A percentile compares a stretch with the other conserved stretches of the same genome.
These are phyloP conservation scores for Bombus sibiricus DNA, from an alignment of 1,140 invertebrate genomes.

Conservation along the genomic window DNA sequence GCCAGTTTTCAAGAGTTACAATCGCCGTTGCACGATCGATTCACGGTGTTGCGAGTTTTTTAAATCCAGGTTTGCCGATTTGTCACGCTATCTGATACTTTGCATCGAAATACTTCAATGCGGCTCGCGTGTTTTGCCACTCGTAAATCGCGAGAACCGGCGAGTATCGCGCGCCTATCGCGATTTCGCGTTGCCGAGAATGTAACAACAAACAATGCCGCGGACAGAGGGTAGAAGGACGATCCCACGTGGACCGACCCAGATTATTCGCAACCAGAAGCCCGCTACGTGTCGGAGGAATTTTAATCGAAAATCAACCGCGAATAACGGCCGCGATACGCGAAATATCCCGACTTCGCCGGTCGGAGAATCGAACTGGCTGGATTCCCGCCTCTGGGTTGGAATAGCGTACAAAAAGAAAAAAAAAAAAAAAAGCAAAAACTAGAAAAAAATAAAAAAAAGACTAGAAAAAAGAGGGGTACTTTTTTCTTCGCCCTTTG, in stretches of 20 bases:
- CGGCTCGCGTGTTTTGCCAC: constrained; percentile 13
- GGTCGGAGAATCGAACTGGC: background rate
- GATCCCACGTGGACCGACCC: constrained; percentile 21
- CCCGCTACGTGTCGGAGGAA: constrained; percentile 6
- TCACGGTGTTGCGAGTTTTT: background rate
- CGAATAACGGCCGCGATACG: constrained; percentile 10
- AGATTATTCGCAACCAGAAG: constrained; percentile 30
- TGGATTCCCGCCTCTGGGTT: background rate
- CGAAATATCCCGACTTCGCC: background rate
- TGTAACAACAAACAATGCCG: constrained; percentile 32
- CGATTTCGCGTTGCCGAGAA: constrained; percentile 34
- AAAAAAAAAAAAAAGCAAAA: background rate
- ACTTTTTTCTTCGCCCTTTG: constrained; percentile 9
- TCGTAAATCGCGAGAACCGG: constrained; percentile 55
- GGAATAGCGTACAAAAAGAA: background rate
- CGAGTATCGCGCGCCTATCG: constrained; percentile 51
- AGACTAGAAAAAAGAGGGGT: background rate
- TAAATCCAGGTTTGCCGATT: constrained; percentile 25
- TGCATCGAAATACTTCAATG: constrained; percentile 49
- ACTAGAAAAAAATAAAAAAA: background rate
- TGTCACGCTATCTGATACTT: constrained; percentile 50
- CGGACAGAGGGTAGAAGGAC: background rate
- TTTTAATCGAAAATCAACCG: constrained; percentile 44
- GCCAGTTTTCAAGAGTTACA: background rate
- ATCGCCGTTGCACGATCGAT: background rate